Evolutionary conservation across 2,113 vertebrate genomes (phyloP).

Genomic region (Dasyprocta punctata): DNA sequence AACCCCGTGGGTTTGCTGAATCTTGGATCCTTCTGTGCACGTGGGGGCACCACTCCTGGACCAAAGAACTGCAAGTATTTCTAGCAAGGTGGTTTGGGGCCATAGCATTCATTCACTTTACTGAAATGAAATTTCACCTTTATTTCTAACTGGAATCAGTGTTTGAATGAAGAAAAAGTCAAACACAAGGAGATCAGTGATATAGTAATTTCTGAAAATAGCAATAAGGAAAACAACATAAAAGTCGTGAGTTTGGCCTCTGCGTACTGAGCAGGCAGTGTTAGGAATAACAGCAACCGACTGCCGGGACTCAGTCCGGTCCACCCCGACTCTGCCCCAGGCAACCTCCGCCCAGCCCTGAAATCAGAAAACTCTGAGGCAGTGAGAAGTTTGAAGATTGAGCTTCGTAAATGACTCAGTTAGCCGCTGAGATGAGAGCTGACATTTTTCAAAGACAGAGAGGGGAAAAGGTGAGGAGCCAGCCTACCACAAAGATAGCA

Average conservation of each 20-base stretch:
- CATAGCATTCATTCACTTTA: background rate
- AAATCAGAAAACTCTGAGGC: background rate
- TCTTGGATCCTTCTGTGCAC: background rate
- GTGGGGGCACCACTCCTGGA: background rate
- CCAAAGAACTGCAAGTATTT: background rate
- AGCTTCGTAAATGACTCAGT: background rate
- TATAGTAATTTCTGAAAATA: background rate
- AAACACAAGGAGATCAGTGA: background rate
- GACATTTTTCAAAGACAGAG: conserved; percentile 57
- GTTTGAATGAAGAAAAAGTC: background rate
- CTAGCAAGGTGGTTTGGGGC: background rate
- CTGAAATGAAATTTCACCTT: background rate
- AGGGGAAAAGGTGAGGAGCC: conserved; percentile 39
- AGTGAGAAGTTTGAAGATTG: background rate
- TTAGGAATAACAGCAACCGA: background rate
- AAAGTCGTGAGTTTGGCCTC: background rate
- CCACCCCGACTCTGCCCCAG: background rate
- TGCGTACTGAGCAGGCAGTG: fast-evolving
- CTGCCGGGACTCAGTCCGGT: fast-evolving
- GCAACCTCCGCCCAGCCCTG: background rate
- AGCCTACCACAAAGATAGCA: background rate
- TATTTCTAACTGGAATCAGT: background rate
- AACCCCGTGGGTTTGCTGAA: background rate
- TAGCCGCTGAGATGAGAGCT: conserved; percentile 57
- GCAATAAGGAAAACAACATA: background rate